These are phyloP conservation scores for Aphis gossypii DNA, from an alignment of 1,140 invertebrate species.

Conservation along the genomic window DNA sequence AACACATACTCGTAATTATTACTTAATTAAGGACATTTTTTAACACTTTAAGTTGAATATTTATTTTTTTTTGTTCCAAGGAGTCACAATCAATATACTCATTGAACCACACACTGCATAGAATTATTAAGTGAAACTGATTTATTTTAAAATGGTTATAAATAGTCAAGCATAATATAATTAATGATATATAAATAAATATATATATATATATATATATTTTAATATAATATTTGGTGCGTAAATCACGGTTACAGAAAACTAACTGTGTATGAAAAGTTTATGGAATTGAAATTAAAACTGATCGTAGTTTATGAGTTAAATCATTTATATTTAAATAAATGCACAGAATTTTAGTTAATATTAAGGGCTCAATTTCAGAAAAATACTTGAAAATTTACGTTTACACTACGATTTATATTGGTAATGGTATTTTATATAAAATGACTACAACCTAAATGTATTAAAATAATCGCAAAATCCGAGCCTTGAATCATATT, in stretches of 20 bases:
- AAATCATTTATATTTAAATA: not conserved
- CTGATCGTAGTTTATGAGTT: not conserved
- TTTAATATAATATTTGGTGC: not conserved
- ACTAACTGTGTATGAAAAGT: not conserved
- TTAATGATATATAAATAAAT: constrained; percentile 2
- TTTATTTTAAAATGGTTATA: not conserved
- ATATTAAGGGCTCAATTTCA: not conserved
- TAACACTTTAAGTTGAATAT: not conserved
- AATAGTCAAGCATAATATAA: not conserved
- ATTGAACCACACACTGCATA: not conserved
- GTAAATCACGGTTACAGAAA: not conserved
- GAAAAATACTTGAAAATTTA: not conserved
- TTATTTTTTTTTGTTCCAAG: not conserved
- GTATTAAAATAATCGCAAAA: not conserved
- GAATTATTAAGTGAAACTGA: not conserved
- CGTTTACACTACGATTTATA: not conserved
- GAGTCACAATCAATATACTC: not conserved
- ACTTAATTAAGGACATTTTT: not conserved
- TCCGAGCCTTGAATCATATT: not conserved
- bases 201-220: not conserved
- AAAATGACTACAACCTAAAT: not conserved
- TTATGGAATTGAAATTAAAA: not conserved
- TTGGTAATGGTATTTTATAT: not conserved
- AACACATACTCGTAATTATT: not conserved
- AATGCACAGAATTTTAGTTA: not conserved